Evolutionary conservation across 2,888 invertebrate species (phyloP).

Genomic region (Plusia festucae): DNA sequence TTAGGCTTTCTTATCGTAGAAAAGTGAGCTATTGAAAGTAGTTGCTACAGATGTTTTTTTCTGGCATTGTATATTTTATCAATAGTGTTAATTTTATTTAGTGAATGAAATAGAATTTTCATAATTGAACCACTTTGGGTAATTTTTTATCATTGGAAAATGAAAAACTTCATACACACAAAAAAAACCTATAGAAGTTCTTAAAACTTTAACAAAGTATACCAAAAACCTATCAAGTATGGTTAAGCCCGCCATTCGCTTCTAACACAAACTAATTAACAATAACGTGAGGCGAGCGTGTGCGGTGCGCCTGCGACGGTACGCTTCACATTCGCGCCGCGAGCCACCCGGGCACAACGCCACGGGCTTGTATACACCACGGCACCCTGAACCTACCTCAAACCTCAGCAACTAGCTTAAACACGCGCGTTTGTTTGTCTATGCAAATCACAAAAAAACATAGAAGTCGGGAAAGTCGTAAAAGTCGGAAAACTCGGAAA

Average conservation of each 20-base stretch:
- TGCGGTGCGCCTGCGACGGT: slow-evolving; percentile 81
- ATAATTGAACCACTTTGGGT: too few species aligned
- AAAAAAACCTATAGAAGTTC: too few species aligned
- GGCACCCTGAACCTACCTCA: slow-evolving; percentile 68
- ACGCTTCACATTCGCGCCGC: slow-evolving; percentile 86
- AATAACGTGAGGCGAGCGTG: slow-evolving; percentile 77
- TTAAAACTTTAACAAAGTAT: too few species aligned
- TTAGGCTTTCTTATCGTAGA: too few species aligned
- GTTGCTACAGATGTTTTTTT: too few species aligned
- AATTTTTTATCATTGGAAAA: too few species aligned
- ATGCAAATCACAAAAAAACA: slow-evolving; percentile 22
- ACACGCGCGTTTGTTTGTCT: slow-evolving; percentile 34
- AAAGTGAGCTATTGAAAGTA: too few species aligned
- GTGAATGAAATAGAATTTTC: not conserved
- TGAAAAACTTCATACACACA: too few species aligned
- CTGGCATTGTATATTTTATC: too few species aligned
- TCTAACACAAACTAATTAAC: slow-evolving; percentile 76
- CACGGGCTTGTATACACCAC: slow-evolving; percentile 69
- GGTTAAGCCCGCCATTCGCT: slow-evolving; percentile 60
- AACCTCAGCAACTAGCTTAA: slow-evolving; percentile 18
- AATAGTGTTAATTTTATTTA: too few species aligned
- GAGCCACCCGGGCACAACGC: slow-evolving; percentile 80
- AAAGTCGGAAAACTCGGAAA: not conserved
- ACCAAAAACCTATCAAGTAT: slow-evolving; percentile 6
- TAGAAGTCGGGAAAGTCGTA: slow-evolving; percentile 15